A percentile compares a stretch with the other conserved stretches of the same genome.
These are phyloP conservation scores for Acrocephalus arundinaceus DNA, from an alignment of 2,113 vertebrate species.

Conservation along the genomic window DNA sequence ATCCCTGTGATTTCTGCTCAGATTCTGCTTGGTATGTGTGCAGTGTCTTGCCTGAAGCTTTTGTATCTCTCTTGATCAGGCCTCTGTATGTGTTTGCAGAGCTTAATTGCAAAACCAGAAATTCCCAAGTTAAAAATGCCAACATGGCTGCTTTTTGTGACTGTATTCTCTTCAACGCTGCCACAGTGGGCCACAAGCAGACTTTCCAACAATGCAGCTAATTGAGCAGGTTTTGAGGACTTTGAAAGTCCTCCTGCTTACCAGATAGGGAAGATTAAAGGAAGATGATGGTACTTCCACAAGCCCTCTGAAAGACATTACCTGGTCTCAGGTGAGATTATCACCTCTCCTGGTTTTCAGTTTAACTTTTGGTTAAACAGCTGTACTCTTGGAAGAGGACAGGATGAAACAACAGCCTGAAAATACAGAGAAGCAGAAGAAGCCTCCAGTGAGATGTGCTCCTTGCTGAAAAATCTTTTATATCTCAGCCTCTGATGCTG, in stretches of 20 bases:
- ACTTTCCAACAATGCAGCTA: neutral
- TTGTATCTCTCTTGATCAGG: neutral
- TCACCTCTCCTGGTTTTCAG: neutral
- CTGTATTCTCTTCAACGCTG: neutral
- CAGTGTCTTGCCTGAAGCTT: neutral
- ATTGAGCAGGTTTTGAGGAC: neutral
- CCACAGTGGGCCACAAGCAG: neutral
- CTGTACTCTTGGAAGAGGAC: neutral
- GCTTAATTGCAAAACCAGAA: neutral
- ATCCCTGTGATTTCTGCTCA: neutral
- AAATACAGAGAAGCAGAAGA: neutral
- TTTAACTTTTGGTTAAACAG: neutral
- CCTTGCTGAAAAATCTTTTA: neutral
- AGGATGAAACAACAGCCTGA: neutral
- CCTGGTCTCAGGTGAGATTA: neutral
- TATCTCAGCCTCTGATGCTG: neutral
- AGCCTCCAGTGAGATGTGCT: neutral
- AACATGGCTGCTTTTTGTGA: neutral
- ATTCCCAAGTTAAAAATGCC: neutral
- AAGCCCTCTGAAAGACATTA: neutral
- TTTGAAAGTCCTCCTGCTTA: neutral
- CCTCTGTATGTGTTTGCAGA: neutral
- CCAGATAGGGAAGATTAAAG: neutral
- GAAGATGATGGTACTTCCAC: neutral
- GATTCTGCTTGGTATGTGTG: neutral